Percentiles rank a stretch among this genome's conserved stretches.
phyloP scores from a whole-genome alignment of 2,888 invertebrate species.

The Agrochola lychnidis region DNA sequence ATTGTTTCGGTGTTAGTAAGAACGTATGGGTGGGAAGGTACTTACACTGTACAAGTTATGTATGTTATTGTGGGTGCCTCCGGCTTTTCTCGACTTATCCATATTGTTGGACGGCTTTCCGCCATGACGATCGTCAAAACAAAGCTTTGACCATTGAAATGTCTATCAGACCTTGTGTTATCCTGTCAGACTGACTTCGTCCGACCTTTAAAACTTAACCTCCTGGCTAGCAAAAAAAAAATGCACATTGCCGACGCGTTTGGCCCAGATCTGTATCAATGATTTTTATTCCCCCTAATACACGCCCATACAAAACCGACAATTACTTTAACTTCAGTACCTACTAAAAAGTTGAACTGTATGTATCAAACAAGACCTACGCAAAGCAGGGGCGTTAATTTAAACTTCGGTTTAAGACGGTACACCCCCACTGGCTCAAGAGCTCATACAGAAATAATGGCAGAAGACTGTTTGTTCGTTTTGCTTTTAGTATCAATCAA shows the following conservation, averaged over 20 bases:
- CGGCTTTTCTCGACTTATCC: not conserved
- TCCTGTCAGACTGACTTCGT: not conserved
- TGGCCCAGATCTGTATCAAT: too few species aligned
- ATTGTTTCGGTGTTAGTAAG: not conserved
- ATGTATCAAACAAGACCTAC: conserved; percentile 21
- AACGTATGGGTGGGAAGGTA: not conserved
- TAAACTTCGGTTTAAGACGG: conserved; percentile 55
- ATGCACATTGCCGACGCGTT: not conserved
- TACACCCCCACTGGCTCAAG: conserved; percentile 10
- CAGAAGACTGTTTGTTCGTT: conserved; percentile 15
- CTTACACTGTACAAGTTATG: too few species aligned
- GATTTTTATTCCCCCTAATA: not conserved
- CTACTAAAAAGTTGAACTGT: conserved; percentile 42
- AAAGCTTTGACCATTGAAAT: not conserved
- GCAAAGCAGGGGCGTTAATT: conserved; percentile 41
- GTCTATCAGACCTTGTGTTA: not conserved
- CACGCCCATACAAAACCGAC: conserved; percentile 27
- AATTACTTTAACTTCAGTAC: conserved; percentile 31
- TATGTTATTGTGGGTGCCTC: not conserved
- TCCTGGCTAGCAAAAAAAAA: not conserved
- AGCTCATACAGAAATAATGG: conserved; percentile 4
- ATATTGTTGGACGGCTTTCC: not conserved
- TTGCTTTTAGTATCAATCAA: not conserved
- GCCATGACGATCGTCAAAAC: not conserved
- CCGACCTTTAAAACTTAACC: too few species aligned